phyloP scores from a whole-genome alignment of 2,113 vertebrate genomes.

The Nematolebias whitei region DNA sequence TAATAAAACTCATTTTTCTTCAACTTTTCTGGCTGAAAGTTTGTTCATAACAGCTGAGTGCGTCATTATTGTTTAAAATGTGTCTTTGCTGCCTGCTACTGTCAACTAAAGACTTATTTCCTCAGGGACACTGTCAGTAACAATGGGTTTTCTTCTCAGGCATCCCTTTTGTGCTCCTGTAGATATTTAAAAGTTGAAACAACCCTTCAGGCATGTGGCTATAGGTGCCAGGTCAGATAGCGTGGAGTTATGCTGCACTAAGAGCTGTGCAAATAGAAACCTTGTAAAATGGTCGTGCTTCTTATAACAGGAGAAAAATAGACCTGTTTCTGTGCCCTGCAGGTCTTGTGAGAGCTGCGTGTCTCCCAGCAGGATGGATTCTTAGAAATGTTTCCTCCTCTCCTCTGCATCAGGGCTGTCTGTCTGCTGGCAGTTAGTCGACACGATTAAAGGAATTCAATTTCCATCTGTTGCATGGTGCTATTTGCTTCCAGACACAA shows the following conservation, averaged over 20 bases:
- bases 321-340: constrained; percentile 22
- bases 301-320: constrained; percentile 28
- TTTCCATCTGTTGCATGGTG: constrained; percentile 64
- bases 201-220: neutral
- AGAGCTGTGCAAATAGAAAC: constrained; percentile 46
- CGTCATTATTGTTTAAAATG: constrained; percentile 26
- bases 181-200: neutral
- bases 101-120: constrained; percentile 34
- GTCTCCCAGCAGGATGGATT: constrained; percentile 7
- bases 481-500: constrained; percentile 60
- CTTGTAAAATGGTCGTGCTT: constrained; percentile 41
- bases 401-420: constrained; percentile 18
- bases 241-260: constrained; percentile 5
- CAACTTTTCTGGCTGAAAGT: too few species aligned
- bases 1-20: too few species aligned
- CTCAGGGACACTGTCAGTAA: constrained; percentile 4
- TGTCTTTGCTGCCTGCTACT: constrained; percentile 31
- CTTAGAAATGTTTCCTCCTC: neutral
- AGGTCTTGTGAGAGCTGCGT: constrained; percentile 10
- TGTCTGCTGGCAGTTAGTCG: constrained; percentile 41
- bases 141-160: neutral
- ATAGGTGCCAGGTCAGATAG: constrained; percentile 9
- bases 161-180: neutral
- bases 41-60: constrained; percentile 35
- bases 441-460: constrained; percentile 63